A percentile compares a stretch with the other conserved stretches of the same genome.
These are phyloP conservation scores for Colletes latitarsis DNA, from an alignment of 1,140 invertebrate species.

Conservation along the genomic window DNA sequence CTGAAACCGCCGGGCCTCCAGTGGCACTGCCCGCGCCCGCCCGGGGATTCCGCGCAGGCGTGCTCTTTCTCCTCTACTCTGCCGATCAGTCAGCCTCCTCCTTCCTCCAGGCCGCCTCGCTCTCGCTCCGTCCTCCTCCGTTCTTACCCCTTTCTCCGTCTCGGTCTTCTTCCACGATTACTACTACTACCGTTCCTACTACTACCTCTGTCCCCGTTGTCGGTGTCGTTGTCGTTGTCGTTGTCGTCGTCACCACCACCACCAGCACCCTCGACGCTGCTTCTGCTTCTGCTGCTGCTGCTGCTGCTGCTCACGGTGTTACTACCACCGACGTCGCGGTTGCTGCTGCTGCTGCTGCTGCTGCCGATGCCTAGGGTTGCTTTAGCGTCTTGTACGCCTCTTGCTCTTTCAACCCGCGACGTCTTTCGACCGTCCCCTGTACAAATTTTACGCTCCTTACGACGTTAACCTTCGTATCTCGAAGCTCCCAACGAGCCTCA, in stretches of 20 bases:
- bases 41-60: conserved; percentile 80
- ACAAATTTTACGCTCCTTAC: conserved; percentile 52
- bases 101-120: conserved; percentile 55
- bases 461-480: conserved; percentile 6
- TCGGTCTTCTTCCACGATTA: conserved; percentile 37
- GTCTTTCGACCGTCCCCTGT: conserved; percentile 11
- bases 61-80: conserved; percentile 72
- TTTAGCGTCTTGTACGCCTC: conserved; percentile 11
- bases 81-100: conserved; percentile 65
- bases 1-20: conserved; percentile 80
- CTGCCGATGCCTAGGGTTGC: neutral
- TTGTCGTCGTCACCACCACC: conserved; percentile 8
- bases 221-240: conserved; percentile 6
- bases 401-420: conserved; percentile 1
- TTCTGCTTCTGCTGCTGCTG: neutral
- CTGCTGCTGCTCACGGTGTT: conserved; percentile 6
- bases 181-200: conserved; percentile 13
- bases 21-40: conserved; percentile 80
- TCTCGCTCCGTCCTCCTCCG: neutral
- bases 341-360: conserved; percentile 8
- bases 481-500: too few relatives aligned
- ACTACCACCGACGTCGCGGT: conserved; percentile 1
- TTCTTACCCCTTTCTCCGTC: conserved; percentile 29
- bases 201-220: neutral
- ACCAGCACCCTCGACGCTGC: neutral